A percentile compares a stretch with the other conserved stretches of the same genome.
phyloP scores from a whole-genome alignment of 2,888 invertebrate genomes.

The Parasteatoda lunata region DNA sequence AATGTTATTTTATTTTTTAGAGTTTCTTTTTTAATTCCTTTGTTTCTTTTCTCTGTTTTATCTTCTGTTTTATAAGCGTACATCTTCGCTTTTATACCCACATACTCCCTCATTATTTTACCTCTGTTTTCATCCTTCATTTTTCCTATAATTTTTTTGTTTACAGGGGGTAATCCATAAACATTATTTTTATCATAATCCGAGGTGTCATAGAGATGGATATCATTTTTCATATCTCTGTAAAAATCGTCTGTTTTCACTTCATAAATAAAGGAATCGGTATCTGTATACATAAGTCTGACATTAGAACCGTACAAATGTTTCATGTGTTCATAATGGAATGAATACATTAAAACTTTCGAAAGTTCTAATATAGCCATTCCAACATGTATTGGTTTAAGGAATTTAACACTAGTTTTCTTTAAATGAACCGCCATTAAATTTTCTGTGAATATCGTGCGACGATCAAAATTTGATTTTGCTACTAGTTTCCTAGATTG shows the following conservation, averaged over 20 bases:
- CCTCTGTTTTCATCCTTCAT: no score
- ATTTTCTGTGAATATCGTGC: neutral
- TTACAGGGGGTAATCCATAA: no score
- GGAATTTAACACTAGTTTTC: neutral
- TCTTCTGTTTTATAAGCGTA: neutral
- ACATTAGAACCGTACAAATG: no score
- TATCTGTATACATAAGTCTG: no score
- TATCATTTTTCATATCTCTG: no score
- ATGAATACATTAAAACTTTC: neutral
- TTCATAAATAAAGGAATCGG: no score
- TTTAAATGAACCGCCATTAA: neutral
- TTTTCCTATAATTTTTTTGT: no score
- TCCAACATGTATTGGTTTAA: neutral
- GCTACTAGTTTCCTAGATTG: no score
- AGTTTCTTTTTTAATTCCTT: neutral
- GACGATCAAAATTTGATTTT: neutral
- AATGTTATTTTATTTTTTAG: neutral
- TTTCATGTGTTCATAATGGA: neutral
- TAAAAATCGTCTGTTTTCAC: no score
- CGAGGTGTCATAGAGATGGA: no score
- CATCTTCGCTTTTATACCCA: neutral
- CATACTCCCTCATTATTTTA: no score
- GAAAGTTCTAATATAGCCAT: neutral
- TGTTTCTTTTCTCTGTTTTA: constrained; percentile 2
- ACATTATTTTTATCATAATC: no score